Evolutionary conservation across 2,797 vertebrate species (phyloP).

Genomic region (Lacerta viridis): DNA sequence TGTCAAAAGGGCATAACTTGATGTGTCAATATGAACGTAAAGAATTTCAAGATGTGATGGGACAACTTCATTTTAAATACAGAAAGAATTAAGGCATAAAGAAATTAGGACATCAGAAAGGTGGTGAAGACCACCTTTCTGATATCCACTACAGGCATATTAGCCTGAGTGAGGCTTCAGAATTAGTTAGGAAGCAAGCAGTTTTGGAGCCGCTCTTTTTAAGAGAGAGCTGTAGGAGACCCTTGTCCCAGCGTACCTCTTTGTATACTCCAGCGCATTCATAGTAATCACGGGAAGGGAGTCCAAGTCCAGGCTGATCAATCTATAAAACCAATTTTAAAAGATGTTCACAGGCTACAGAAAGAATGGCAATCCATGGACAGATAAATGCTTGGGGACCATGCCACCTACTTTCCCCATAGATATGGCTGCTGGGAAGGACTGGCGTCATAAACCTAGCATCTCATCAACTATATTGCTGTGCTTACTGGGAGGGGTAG

Average conservation of each 20-base stretch:
- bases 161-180: background rate
- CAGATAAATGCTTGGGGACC: background rate
- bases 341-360: background rate
- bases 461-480: no score
- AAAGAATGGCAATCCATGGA: background rate
- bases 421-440: no score
- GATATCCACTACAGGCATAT: background rate
- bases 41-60: background rate
- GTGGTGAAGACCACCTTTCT: background rate
- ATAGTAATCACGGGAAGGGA: slow-evolving; percentile 94
- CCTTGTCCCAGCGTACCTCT: slow-evolving; percentile 82
- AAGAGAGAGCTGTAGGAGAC: background rate
- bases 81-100: background rate
- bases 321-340: slow-evolving; percentile 80
- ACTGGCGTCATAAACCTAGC: no score
- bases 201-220: background rate
- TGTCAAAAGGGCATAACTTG: background rate
- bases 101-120: background rate
- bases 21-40: background rate
- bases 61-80: background rate
- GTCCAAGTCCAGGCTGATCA: slow-evolving; percentile 92
- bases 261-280: slow-evolving; percentile 88
- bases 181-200: background rate
- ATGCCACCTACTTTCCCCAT: background rate
- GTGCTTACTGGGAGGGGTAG: no score